Percentiles rank a stretch among this genome's conserved stretches.
Evolutionary conservation across 2,797 vertebrate species (phyloP).

Genomic region (Lepus townsendii): DNA sequence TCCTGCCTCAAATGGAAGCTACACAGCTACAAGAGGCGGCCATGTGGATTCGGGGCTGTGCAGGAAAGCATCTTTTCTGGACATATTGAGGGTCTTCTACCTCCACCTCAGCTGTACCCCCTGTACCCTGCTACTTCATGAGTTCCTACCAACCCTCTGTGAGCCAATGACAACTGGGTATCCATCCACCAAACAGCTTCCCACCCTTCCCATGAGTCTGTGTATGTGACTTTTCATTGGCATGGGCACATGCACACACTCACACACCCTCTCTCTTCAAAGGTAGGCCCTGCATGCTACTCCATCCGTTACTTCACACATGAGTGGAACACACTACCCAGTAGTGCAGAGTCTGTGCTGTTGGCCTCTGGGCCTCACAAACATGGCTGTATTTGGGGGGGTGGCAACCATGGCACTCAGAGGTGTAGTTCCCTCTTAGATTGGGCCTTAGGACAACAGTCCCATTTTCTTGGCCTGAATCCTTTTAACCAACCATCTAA

Average conservation of each 20-base stretch:
- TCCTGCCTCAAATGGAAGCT: background rate
- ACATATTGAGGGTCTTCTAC: background rate
- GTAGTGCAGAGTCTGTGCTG: background rate
- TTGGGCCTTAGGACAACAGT: background rate
- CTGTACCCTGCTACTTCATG: background rate
- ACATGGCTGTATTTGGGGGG: background rate
- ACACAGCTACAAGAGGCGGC: background rate
- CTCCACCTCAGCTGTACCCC: too few species aligned
- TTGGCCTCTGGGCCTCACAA: background rate
- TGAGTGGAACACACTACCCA: background rate
- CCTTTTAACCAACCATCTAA: background rate
- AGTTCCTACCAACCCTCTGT: background rate
- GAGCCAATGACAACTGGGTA: background rate
- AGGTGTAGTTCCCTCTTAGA: background rate
- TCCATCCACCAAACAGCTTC: background rate
- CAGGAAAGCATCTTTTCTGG: background rate
- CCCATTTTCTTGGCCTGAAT: background rate
- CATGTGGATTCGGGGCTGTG: background rate
- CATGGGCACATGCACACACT: too few species aligned
- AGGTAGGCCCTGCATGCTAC: background rate
- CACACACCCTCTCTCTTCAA: background rate
- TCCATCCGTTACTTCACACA: background rate
- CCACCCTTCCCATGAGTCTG: background rate
- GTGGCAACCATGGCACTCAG: background rate
- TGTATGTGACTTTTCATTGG: background rate